Base-by-base conservation (phyloP, 2,888 invertebrate species). In the Eupeodes luniger region DNA sequence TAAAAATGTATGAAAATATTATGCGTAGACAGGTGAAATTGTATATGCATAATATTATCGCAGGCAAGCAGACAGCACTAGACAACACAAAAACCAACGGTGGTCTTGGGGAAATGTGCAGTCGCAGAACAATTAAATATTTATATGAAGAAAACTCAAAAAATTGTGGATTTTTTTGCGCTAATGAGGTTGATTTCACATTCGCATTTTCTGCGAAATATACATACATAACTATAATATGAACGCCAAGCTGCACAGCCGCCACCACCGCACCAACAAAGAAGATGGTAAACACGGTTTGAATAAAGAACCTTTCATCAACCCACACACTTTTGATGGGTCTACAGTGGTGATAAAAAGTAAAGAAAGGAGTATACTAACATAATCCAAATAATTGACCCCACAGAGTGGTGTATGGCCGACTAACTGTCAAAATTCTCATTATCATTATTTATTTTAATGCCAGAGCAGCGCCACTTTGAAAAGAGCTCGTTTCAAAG, bases 1-100 rank as follows among this genome's bases (percentile, higher is more conserved):
- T 27, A 27, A 27, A 11, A 5, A 5, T 57, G 12, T 36, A 69
- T 55, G 69, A 55, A 47, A 16, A 59, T 19, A 82, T 70, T 82
- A 83, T 83, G 86, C 86, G 83, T 86, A 83, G 59, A 62, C 83
- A 76, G 75, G 79, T 80, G 76, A 76, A 83, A 82, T 76, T 75
- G 34, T 59, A 44, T 9, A 47, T 64, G 14, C 57, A 72, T 49
- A 36, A 27, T 16, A 51, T 34, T 49, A 34, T 3, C 12, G 2
- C 2, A 2, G 11, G 19, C 19, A 66, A n/a, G 49, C 34, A 34
- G 67, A 10, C 40, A 67, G 27, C 49, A 67, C 47, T n/a, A 34
- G 34, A 62, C 16, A 62, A n/a, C 3, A 14, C 10, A n/a, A 40
- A 62, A 40, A 62, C 5, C 16, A 40, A 16, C 40, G 16, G 62